These are phyloP conservation scores for Mormyrus hasselquistii DNA, from an alignment of 2,797 vertebrate species.

Conservation along the genomic window DNA sequence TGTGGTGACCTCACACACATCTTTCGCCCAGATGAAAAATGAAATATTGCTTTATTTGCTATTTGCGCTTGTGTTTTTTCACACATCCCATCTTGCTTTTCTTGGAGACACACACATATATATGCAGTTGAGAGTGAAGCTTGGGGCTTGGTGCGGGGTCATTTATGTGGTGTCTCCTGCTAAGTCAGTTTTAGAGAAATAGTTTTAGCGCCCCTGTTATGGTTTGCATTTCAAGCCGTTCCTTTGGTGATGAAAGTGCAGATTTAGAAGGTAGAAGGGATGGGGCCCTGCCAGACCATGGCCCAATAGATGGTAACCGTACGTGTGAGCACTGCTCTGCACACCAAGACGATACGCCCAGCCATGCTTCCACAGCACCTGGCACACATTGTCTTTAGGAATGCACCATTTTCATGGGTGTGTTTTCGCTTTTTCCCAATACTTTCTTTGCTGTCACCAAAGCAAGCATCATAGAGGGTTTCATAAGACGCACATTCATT, in stretches of 20 bases:
- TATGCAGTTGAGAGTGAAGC: not conserved
- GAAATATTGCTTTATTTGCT: not conserved
- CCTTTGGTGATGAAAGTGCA: not conserved
- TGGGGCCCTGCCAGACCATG: not conserved
- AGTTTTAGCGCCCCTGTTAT: not conserved
- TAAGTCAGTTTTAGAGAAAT: not conserved
- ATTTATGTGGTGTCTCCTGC: not conserved
- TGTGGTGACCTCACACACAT: not conserved
- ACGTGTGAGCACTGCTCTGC: not conserved
- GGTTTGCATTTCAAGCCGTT: not conserved
- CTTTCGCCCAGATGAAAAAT: not conserved
- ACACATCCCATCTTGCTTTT: not conserved
- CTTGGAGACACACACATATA: not conserved
- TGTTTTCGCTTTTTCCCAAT: no score
- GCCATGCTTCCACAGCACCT: not conserved
- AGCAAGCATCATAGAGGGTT: not conserved
- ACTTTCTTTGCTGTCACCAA: not conserved
- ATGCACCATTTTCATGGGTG: not conserved
- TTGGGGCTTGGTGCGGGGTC: not conserved
- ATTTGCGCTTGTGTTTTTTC: not conserved
- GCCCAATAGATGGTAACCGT: not conserved
- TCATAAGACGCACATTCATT: not conserved
- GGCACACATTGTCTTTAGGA: not conserved
- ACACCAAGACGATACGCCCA: not conserved
- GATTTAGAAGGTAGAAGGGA: not conserved